Conservation (phyloP, 2,888 invertebrate genomes). For the Acanthacorydalis orientalis region DNA sequence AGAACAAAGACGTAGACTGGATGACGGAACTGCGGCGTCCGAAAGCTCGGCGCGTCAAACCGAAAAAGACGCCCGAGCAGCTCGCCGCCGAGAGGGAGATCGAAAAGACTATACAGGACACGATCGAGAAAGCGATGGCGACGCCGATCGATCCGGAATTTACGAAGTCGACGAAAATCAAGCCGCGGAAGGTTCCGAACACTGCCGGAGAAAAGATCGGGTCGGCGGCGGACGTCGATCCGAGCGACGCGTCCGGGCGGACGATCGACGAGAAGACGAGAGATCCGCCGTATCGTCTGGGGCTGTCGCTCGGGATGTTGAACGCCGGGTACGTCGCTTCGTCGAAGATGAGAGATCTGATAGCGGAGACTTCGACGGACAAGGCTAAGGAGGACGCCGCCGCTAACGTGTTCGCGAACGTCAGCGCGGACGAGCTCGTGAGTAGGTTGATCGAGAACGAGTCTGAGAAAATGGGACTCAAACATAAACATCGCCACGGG, state of each 20-base stretch:
- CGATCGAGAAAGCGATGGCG: constrained; percentile 4
- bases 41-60: constrained; percentile 13
- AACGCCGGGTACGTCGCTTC: not conserved
- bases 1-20: constrained; percentile 7
- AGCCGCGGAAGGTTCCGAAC: not conserved
- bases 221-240: not conserved
- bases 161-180: constrained; percentile 9
- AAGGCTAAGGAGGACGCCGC: not conserved
- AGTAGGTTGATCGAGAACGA: constrained; percentile 4
- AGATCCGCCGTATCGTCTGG: not conserved
- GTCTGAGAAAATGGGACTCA: constrained; percentile 5
- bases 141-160: constrained; percentile 4
- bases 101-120: constrained; percentile 6
- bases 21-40: constrained; percentile 12
- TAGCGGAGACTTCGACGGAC: not conserved
- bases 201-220: not conserved
- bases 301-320: not conserved
- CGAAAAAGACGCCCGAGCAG: constrained; percentile 13
- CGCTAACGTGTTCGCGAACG: not conserved
- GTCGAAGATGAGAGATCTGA: not conserved
- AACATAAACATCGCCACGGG: constrained; percentile 16
- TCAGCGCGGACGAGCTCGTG: constrained; percentile 7
- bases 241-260: not conserved
- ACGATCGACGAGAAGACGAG: constrained; percentile 3
- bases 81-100: constrained; percentile 15